Evolutionary conservation across 2,113 vertebrate species (phyloP), one percentile per base, ranked within the genome.

Genomic region (Atherinomorus stipes): DNA sequence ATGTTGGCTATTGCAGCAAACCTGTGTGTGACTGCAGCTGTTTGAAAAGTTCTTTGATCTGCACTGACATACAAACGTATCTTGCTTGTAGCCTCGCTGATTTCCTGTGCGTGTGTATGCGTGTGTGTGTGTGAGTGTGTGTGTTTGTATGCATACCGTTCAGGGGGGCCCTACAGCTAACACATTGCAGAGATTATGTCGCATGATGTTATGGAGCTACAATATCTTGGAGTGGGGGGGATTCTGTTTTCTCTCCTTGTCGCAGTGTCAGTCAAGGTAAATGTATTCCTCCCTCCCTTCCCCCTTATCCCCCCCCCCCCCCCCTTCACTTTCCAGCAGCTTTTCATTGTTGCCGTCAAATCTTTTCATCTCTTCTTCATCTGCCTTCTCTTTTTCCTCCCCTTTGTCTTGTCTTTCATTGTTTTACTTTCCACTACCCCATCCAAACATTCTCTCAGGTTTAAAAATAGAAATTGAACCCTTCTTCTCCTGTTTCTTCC

Each of bases 211-310:
- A 49, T 38, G 67, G 80, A 84, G 83, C 85, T 64, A 61, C 70
- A 70, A 18, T 85, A 86, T 89, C 87, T 85, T 81, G 61, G 85
- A 80, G 81, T 66, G 42, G 31, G 31, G 49, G 71, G 78, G 70
- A 42, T 67, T 83, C 80, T 78, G 87, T 78, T 76, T 85, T 86
- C 71, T 79, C 85, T 85, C 85, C 79, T 86, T 88, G 85, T 90
- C 85, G 88, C 90, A 90, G 90, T 88, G 87, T 91, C 89, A 90
- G 80, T 91, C 90, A 86, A 90, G 88, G 88, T 90, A 91, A 90
- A 89, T 85, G 74, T 87, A 86, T 84, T 69, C 78, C 68, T 71
- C 74, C 74, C 25, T 47, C 66, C 67, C 34, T 28, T 28, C 9
- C 31, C 45, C 15, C 28, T 28, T 71, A 13, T 3, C 57, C 10